Conservation (phyloP, 2,888 invertebrate genomes). For the Acrobasis suavella region DNA sequence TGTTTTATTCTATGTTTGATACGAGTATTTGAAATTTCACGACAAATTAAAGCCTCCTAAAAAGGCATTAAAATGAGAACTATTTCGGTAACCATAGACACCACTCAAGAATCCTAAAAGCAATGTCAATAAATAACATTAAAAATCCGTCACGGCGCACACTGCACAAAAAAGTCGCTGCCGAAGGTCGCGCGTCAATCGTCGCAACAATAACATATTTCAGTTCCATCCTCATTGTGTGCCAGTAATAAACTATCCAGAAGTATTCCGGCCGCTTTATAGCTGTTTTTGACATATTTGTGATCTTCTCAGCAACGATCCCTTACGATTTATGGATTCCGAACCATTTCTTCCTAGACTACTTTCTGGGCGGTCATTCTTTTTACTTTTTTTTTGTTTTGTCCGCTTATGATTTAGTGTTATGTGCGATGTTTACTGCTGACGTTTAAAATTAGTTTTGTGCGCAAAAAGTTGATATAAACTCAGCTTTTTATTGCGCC, state of each 20-base stretch:
- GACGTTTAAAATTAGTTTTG: constrained; percentile 30
- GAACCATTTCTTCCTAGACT: constrained; percentile 61
- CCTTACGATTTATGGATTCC: constrained; percentile 67
- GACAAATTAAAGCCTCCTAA: not conserved
- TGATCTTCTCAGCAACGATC: constrained; percentile 63
- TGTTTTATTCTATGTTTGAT: too few relatives aligned
- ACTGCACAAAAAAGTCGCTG: constrained; percentile 19
- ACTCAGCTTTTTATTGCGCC: constrained; percentile 7
- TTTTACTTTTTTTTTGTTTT: constrained; percentile 52
- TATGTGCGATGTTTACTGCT: constrained; percentile 39
- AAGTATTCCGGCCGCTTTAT: constrained; percentile 58
- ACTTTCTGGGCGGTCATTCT: constrained; percentile 55
- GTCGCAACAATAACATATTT: constrained; percentile 50
- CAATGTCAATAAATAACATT: constrained; percentile 21
- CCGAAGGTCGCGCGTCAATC: constrained; percentile 47
- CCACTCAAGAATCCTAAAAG: not conserved
- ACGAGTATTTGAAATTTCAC: not conserved
- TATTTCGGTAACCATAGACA: not conserved
- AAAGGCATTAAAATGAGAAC: not conserved
- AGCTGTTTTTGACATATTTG: constrained; percentile 76
- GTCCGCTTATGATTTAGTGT: constrained; percentile 57
- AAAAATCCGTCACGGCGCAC: constrained; percentile 27
- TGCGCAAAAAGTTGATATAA: constrained; percentile 22
- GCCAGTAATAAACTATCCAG: constrained; percentile 71
- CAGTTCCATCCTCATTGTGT: constrained; percentile 57